A percentile compares a stretch with the other conserved stretches of the same genome.
These are phyloP conservation scores for Tortrix viridana DNA, from an alignment of 2,888 invertebrate genomes.

Conservation along the genomic window DNA sequence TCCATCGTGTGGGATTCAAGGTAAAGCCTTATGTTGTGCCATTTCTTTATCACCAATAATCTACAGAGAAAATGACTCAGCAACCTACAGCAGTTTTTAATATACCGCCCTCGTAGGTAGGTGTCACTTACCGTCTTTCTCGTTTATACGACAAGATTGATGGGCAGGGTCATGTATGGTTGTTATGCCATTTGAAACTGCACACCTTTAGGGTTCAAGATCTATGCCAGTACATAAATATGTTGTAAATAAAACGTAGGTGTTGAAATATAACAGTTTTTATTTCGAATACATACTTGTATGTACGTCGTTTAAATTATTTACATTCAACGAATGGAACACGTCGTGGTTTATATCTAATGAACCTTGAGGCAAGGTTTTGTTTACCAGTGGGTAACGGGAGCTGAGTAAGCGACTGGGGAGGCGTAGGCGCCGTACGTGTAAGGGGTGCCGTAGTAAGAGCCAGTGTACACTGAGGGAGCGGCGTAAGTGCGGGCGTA, in stretches of 20 bases:
- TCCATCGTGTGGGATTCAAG: constrained; percentile 23
- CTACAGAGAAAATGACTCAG: constrained; percentile 5
- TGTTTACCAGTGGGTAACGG: constrained; percentile 66
- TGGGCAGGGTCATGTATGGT: too few relatives aligned
- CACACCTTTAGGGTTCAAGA: background rate
- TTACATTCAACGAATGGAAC: constrained; percentile 57
- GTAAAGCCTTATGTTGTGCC: constrained; percentile 13
- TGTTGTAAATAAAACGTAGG: constrained; percentile 10
- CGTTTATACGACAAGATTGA: background rate
- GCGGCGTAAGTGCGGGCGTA: constrained; percentile 43
- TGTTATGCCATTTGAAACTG: too few relatives aligned
- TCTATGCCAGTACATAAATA: background rate
- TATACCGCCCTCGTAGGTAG: constrained; percentile 4
- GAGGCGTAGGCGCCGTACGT: constrained; percentile 41
- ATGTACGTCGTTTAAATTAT: constrained; percentile 59
- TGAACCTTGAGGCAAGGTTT: constrained; percentile 39
- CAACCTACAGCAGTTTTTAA: background rate
- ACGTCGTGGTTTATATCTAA: constrained; percentile 55
- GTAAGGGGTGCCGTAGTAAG: constrained; percentile 39
- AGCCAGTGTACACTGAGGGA: constrained; percentile 40
- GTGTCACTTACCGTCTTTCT: background rate
- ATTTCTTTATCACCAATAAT: constrained; percentile 28
- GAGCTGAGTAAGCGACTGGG: constrained; percentile 57
- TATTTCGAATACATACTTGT: constrained; percentile 44
- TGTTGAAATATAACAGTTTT: constrained; percentile 18